phyloP scores from a whole-genome alignment of 2,113 vertebrate genomes.

The Tiliqua scincoides region DNA sequence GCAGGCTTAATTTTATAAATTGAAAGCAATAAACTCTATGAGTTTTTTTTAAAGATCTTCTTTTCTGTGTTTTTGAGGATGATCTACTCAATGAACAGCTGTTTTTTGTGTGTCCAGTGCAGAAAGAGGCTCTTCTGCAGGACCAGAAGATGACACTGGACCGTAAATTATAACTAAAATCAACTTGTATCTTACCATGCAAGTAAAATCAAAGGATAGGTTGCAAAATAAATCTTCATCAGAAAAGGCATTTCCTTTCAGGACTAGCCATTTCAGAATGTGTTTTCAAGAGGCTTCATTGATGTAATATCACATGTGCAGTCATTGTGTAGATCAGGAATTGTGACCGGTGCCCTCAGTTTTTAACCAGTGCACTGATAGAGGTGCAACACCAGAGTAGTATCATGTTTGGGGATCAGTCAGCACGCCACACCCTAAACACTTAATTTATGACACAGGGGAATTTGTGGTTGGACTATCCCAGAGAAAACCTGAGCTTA shows the following conservation, averaged over 20 bases:
- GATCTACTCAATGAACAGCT: conserved; percentile 76
- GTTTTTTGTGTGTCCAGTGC: conserved; percentile 66
- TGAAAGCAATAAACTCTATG: conserved; percentile 81
- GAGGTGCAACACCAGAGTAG: not conserved
- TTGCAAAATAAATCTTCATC: conserved; percentile 58
- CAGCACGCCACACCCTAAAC: not conserved
- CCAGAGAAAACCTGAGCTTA: conserved; percentile 23
- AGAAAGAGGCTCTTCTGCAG: conserved; percentile 74
- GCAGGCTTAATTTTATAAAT: conserved; percentile 87
- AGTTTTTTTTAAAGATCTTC: conserved; percentile 75
- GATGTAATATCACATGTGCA: conserved; percentile 42
- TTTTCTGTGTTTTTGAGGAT: conserved; percentile 73
- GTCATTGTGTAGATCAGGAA: conserved; percentile 62
- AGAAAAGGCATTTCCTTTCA: conserved; percentile 53
- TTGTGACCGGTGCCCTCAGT: conserved; percentile 39
- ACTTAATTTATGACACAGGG: not conserved
- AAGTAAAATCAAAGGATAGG: conserved; percentile 57
- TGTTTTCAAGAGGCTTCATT: conserved; percentile 55
- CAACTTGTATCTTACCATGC: conserved; percentile 60
- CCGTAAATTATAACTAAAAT: conserved; percentile 62
- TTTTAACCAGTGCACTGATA: not conserved
- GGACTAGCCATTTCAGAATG: conserved; percentile 44
- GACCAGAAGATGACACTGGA: conserved; percentile 70
- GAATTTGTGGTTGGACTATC: not conserved
- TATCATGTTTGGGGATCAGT: not conserved